Evolutionary conservation across 1,140 invertebrate species (phyloP).

Genomic region (Leguminivora glycinivorella): DNA sequence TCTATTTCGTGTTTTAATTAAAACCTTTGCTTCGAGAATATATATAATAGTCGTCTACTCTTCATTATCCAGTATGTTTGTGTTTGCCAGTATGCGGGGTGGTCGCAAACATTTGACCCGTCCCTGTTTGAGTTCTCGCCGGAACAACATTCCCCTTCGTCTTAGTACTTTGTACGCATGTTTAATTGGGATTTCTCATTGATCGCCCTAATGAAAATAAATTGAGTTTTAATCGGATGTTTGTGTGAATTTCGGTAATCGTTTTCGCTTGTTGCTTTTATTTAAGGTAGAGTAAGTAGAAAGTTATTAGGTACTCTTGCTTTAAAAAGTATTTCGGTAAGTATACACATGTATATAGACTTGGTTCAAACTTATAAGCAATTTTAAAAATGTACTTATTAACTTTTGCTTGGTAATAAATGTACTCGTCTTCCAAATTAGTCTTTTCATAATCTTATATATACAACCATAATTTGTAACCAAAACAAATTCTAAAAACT

Average conservation of each 20-base stretch:
- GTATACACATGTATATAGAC: no score
- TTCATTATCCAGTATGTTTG: constrained; percentile 12
- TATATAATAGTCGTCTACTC: background rate
- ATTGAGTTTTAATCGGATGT: constrained; percentile 2
- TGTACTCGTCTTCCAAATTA: no score
- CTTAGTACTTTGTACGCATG: constrained; percentile 18
- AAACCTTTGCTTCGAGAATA: background rate
- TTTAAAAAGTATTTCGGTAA: no score
- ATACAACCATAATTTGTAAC: no score
- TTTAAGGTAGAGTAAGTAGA: background rate
- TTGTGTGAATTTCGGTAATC: constrained; percentile 14
- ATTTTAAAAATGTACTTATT: no score
- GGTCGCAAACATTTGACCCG: constrained; percentile 25
- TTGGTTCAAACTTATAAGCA: no score
- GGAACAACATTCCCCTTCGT: constrained; percentile 16
- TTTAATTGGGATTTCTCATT: constrained; percentile 24
- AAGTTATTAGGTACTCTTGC: no score
- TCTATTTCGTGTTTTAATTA: background rate
- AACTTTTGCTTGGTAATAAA: no score
- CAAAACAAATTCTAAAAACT: no score
- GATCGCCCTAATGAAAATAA: constrained; percentile 18
- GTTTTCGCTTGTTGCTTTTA: constrained; percentile 12
- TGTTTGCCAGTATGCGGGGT: constrained; percentile 14
- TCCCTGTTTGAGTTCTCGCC: constrained; percentile 17
- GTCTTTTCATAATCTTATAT: no score